Percentiles rank a stretch among this genome's conserved stretches.
These are phyloP conservation scores for Pseudomugil tenellus DNA, from an alignment of 2,797 vertebrate species.

Conservation along the genomic window DNA sequence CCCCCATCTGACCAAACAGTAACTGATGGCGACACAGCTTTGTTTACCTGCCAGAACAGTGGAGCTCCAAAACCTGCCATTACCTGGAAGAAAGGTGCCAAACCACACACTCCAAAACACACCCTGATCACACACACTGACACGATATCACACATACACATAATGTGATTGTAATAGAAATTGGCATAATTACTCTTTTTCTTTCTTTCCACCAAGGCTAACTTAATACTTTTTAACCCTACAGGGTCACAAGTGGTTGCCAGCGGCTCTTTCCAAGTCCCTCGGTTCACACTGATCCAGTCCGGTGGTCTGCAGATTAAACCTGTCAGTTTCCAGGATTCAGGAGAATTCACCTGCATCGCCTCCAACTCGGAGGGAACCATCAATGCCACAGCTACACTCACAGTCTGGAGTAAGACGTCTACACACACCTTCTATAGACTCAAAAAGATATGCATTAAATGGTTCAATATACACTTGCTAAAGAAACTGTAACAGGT, in stretches of 20 bases:
- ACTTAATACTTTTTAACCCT: slow-evolving; percentile 47
- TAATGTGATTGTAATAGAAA: slow-evolving; percentile 31
- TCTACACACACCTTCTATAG: background rate
- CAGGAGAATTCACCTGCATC: slow-evolving; percentile 90
- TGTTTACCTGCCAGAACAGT: slow-evolving; percentile 88
- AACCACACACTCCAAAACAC: slow-evolving; percentile 7
- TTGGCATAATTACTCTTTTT: slow-evolving; percentile 19
- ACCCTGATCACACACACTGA: slow-evolving; percentile 6
- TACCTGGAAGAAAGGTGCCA: slow-evolving; percentile 91
- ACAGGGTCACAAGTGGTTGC: slow-evolving; percentile 88
- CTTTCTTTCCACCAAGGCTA: slow-evolving; percentile 28
- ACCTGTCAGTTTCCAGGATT: slow-evolving; percentile 87
- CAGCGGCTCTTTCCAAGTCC: slow-evolving; percentile 90
- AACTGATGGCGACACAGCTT: slow-evolving; percentile 86
- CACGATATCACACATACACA: slow-evolving; percentile 23
- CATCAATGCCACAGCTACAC: slow-evolving; percentile 82
- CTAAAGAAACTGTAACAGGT: slow-evolving; percentile 46
- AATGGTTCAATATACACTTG: slow-evolving; percentile 50
- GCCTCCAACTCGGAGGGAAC: slow-evolving; percentile 86
- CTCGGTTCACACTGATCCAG: slow-evolving; percentile 89
- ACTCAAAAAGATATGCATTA: slow-evolving; percentile 31
- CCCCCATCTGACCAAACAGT: slow-evolving; percentile 86
- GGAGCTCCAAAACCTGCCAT: slow-evolving; percentile 94
- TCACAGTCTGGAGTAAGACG: slow-evolving; percentile 95
- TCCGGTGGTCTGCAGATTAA: slow-evolving; percentile 90